Base-by-base conservation (phyloP, 2,113 vertebrate species). In the Emberiza fucata region DNA sequence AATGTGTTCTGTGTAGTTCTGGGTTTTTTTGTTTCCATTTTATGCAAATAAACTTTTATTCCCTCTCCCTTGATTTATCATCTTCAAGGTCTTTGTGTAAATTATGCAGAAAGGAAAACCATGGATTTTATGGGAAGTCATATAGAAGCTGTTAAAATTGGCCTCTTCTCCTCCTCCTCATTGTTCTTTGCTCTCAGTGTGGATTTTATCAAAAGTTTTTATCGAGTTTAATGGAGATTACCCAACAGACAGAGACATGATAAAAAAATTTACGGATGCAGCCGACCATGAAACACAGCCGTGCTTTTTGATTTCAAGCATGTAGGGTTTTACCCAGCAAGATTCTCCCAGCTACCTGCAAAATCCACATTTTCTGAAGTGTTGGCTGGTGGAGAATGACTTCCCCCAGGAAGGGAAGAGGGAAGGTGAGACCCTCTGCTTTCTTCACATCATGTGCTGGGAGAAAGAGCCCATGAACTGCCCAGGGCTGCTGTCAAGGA, bases 11-110 rank as follows among this genome's bases (percentile, higher is more conserved):
- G n/a, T 70, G 60, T 56, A 78, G 73, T 56, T 82, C 57, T 78
- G 5, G 50, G 85, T 42, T 89, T 60, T 54, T 60, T 59, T 64
- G 39, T 76, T 95, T 47, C 69, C 70, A 87, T 95, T 95, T 91
- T 75, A 96, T 90, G 85, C 92, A 93, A 92, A 88, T 92, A 75
- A 75, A 93, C 76, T 94, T 92, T 81, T 65, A 81, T 92, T 94
- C 60, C n/a, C 47, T 93, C 80, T 73, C 66, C 68, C 31, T 37
- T 68, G 73, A 75, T 95, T 92, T 94, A 92, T 90, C 90, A 88
- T 92, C 60, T 95, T 90, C 56, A 57, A 90, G 90, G 75, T 53
- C 75, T 95, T 82, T 77, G 71, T 85, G 66, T 92, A 92, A 86
- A 78, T 88, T 77, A 90, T 15, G 24, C 68, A 92, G 82, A 73